These are phyloP conservation scores for Genyomyrus donnyi DNA, from an alignment of 2,113 vertebrate genomes.

Conservation along the genomic window DNA sequence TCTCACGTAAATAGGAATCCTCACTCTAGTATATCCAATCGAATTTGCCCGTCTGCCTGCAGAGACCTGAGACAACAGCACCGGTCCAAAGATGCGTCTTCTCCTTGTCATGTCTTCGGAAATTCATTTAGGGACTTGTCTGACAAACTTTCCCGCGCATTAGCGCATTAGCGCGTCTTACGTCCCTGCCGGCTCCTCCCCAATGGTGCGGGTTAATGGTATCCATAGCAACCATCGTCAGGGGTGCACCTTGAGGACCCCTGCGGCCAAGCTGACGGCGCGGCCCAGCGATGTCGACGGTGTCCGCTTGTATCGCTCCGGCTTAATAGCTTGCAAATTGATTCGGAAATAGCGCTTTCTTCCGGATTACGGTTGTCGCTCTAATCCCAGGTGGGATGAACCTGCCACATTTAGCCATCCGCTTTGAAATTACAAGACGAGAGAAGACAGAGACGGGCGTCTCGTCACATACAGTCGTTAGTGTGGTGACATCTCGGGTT, in stretches of 20 bases:
- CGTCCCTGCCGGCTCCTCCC: background rate
- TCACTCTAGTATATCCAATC: background rate
- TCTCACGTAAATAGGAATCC: background rate
- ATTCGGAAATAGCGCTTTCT: background rate
- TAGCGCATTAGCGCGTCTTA: background rate
- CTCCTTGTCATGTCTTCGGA: conserved; percentile 13
- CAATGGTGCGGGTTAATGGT: background rate
- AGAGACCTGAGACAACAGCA: background rate
- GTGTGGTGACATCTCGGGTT: background rate
- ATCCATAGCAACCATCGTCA: background rate
- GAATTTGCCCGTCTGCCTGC: background rate
- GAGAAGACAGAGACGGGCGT: background rate
- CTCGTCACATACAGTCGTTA: background rate
- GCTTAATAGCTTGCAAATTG: background rate
- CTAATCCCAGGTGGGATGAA: background rate
- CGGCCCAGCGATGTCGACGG: background rate
- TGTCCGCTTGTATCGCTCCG: background rate
- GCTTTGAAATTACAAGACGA: background rate
- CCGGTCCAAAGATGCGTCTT: too few species aligned
- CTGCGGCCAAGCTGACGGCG: background rate
- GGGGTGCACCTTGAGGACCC: background rate
- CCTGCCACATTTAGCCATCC: background rate
- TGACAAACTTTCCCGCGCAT: background rate
- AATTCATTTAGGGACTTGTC: background rate
- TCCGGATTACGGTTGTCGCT: background rate